Evolutionary conservation across 1,140 invertebrate species (phyloP), one percentile per base, ranked within the genome.

Genomic region (Forficula auricularia): DNA sequence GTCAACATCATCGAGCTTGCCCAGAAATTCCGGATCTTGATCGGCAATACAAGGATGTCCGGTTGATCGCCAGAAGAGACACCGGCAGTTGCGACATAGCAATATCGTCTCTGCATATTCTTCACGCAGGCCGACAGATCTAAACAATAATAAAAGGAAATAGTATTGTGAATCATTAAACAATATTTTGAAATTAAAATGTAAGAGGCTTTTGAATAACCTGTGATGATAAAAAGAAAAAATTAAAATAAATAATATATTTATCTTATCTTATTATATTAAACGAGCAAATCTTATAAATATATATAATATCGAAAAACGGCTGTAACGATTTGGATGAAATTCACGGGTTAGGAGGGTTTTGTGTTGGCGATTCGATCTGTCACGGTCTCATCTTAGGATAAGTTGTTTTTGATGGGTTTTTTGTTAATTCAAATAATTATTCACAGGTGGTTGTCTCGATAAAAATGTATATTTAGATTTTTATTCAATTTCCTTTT

Each of bases 51-150:
- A 91, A 0, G 86, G 86, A 60, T 91, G 87, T 0, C 87, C 87
- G 35, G 84, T 70, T 1, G 82, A 85, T 51, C 90, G 79, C 94
- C 94, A 98, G 59, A 96, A 97, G 27, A 98, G 71, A 58, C 88
- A 92, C 52, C 90, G 80, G 62, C 94, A 98, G 59, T 91, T 85
- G 46, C 84, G 76, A 61, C 94, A 98, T 33, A 97, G 66, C 35
- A 89, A 86, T 46, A 98, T 70, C 58, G 88, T 88, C 63, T 98
- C 92, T 1, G 91, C 87, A 62, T 87, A 98, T 48, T 92, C 84
- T 65, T 96, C 90, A 46, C 81, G 76, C 14, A 91, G 66, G 14
- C 90, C 90, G 61, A 83, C 91, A 48, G 79, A 73, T 55, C 88
- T 90, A 53, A 7, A 60, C 58, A 50, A 34, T 20, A 54, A 35